Percentiles rank a stretch among this genome's conserved stretches.
Conservation (phyloP, 2,797 vertebrate genomes). For the Enteromius trimaculatus region DNA sequence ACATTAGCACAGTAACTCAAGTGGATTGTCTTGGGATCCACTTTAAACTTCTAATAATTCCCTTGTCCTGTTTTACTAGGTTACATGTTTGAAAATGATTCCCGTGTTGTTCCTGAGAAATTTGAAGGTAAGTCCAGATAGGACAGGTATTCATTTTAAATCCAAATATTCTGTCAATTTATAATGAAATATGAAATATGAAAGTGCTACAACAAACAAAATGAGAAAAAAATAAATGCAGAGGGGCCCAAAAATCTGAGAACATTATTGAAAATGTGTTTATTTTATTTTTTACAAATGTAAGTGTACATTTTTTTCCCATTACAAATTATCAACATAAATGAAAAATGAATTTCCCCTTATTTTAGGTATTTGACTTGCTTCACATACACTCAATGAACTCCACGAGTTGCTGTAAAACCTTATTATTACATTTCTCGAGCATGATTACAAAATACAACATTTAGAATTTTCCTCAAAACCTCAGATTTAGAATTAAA, state of each 20-base stretch:
- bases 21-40: background rate
- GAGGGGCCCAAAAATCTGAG: background rate
- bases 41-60: constrained; percentile 47
- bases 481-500: background rate
- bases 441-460: background rate
- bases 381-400: background rate
- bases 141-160: background rate
- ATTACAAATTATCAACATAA: background rate
- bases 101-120: constrained; percentile 94
- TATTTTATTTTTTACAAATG: background rate
- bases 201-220: background rate
- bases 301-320: background rate
- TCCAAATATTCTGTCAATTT: constrained; percentile 3
- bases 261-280: background rate
- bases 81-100: constrained; percentile 92
- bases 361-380: background rate
- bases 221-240: background rate
- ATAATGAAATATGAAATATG: background rate
- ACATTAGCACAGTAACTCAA: constrained; percentile 18
- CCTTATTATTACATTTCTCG: too few relatives aligned
- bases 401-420: background rate
- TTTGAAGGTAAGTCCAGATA: constrained; percentile 85
- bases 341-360: background rate
- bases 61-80: constrained; percentile 74
- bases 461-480: background rate